Percentiles rank a stretch among this genome's conserved stretches.
phyloP scores from a whole-genome alignment of 1,140 invertebrate species.

The Drosophila albomicans region DNA sequence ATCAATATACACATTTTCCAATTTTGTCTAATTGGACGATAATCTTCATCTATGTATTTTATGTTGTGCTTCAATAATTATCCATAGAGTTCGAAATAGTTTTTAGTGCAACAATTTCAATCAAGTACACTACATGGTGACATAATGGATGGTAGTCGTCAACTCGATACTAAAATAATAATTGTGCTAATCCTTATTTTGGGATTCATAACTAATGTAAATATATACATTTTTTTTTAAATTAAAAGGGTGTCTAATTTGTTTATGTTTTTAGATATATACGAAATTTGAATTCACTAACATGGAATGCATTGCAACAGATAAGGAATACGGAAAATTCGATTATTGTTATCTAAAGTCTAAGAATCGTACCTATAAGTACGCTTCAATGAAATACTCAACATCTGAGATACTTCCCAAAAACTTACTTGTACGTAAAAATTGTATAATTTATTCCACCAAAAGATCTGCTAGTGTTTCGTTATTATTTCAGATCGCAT shows the following conservation, averaged over 20 bases:
- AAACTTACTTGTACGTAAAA: background rate
- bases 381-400: background rate
- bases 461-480: background rate
- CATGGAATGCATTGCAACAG: conserved; percentile 11
- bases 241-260: background rate
- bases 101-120: background rate
- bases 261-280: background rate
- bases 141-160: too few relatives aligned
- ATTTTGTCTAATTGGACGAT: too few relatives aligned
- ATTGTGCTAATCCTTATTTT: background rate
- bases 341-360: conserved; percentile 39
- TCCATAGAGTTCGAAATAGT: too few relatives aligned
- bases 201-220: background rate
- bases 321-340: background rate
- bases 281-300: background rate
- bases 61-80: too few relatives aligned
- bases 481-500: conserved; percentile 10
- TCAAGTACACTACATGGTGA: too few relatives aligned
- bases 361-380: conserved; percentile 37
- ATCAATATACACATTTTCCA: too few relatives aligned
- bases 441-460: background rate
- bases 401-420: background rate
- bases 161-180: too few relatives aligned
- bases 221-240: background rate
- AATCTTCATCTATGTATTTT: too few relatives aligned